Evolutionary conservation across 2,888 invertebrate genomes (phyloP), one percentile per base, ranked within the genome.

Genomic region (Tuberolachnus salignus): DNA sequence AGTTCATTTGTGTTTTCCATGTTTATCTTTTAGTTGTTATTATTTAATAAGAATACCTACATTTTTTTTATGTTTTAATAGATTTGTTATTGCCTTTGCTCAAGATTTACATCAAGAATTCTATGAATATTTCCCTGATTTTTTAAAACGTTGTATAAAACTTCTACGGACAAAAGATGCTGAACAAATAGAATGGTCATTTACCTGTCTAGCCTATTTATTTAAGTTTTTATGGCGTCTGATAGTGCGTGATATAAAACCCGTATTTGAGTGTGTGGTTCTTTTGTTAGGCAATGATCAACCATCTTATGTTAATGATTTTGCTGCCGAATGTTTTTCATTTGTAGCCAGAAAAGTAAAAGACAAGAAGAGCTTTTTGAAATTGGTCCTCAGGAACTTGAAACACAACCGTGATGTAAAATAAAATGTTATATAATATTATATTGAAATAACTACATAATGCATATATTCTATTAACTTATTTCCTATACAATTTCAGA

Each of bases 321-420:
- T 98, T 89, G 96, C 97, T 6, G 95, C 96, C 0, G 97, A 98
- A 86, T 94, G 96, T 86, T 97, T 98, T 88, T 93, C 97, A 0
- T 98, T 95, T 88, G 92, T 98, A 1, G 93, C 95, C 3, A 88
- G 97, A 82, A 95, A 95, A 88, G 91, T 94, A 14, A 91, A 90
- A 82, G 93, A 96, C 83, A 92, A 91, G 83, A 89, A 90, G 46
- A 89, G 89, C 71, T 92, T 97, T 85, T 85, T 96, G 57, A 87
- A 88, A 64, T 87, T 92, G 63, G 86, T 95, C 57, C 86, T 96
- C 53, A 88, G 88, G 82, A 89, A 90, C 73, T 87, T 95, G 53
- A 87, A 90, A 82, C 87, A 87, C 16, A 89, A 90, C 84, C 88
- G 90, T 83, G 90, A 92, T 86, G 92, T 93, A 86, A 88, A 90